Conservation (phyloP, 2,797 vertebrate species). For the Paratrypauchen microcephalus region DNA sequence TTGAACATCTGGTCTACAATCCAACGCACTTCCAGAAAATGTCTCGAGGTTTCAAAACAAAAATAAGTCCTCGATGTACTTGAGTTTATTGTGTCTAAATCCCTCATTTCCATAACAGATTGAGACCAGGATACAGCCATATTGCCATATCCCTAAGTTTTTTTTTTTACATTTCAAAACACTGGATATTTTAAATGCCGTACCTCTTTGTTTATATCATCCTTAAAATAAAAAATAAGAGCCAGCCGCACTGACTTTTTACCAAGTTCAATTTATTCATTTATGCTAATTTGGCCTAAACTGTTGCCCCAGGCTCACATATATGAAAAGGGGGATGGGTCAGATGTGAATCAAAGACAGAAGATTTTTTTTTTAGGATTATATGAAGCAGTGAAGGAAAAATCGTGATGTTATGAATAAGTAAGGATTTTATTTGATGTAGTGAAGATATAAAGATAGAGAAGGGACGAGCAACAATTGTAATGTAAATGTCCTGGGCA, state of each 20-base stretch:
- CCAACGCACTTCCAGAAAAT: slow-evolving; percentile 37
- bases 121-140: slow-evolving; percentile 46
- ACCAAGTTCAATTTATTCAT: slow-evolving; percentile 8
- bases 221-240: neutral
- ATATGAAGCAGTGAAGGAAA: neutral
- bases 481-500: slow-evolving; percentile 45
- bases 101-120: slow-evolving; percentile 68
- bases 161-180: slow-evolving; percentile 20
- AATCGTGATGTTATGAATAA: neutral
- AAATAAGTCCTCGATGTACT: slow-evolving; percentile 59
- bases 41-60: slow-evolving; percentile 55
- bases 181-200: slow-evolving; percentile 23
- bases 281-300: slow-evolving; percentile 54
- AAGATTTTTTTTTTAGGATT: slow-evolving; percentile 8
- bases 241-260: slow-evolving; percentile 4
- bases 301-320: slow-evolving; percentile 45
- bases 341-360: slow-evolving; percentile 40
- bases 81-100: slow-evolving; percentile 62
- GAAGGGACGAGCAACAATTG: slow-evolving; percentile 33
- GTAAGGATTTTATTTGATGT: slow-evolving; percentile 6
- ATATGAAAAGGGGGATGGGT: slow-evolving; percentile 44
- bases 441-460: slow-evolving; percentile 23
- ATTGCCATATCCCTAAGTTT: slow-evolving; percentile 36
- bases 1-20: slow-evolving; percentile 59
- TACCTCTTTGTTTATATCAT: slow-evolving; percentile 6